Conservation (phyloP, 2,888 invertebrate genomes). For the Leptogaster cylindrica region DNA sequence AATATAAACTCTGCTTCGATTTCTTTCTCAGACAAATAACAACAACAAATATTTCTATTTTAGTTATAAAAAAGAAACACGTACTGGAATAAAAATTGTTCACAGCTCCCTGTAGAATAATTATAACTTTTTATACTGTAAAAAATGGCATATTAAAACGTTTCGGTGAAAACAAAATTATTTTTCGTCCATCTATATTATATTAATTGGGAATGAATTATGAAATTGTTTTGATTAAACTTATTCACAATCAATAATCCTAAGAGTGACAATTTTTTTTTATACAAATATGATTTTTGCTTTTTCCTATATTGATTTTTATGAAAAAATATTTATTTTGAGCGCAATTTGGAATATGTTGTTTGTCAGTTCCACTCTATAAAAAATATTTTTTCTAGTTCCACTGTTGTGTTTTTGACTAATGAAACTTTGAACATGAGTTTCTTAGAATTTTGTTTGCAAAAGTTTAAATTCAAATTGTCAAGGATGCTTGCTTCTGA, state of each 20-base stretch:
- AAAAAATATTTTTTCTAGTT: slow-evolving; percentile 2
- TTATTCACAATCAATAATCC: not conserved
- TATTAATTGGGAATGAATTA: too few species aligned
- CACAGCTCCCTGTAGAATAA: too few species aligned
- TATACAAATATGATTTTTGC: not conserved
- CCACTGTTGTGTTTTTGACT: not conserved
- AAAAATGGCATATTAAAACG: too few species aligned
- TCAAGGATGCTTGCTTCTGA: slow-evolving; percentile 28
- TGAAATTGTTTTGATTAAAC: too few species aligned
- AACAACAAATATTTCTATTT: too few species aligned
- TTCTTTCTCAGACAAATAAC: too few species aligned
- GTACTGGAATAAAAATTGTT: too few species aligned
- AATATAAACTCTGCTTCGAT: too few species aligned
- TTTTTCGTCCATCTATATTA: too few species aligned
- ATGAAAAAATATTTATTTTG: slow-evolving; percentile 12
- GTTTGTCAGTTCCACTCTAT: not conserved
- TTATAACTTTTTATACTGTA: too few species aligned
- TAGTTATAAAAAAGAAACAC: too few species aligned
- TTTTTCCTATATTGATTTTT: not conserved
- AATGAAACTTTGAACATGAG: not conserved
- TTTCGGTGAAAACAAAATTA: too few species aligned
- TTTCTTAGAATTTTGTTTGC: not conserved
- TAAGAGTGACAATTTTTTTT: not conserved
- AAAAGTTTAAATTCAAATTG: slow-evolving; percentile 11
- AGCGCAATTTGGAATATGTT: slow-evolving; percentile 20